phyloP scores from a whole-genome alignment of 1,140 invertebrate genomes.

The Drosophila fuyamai region DNA sequence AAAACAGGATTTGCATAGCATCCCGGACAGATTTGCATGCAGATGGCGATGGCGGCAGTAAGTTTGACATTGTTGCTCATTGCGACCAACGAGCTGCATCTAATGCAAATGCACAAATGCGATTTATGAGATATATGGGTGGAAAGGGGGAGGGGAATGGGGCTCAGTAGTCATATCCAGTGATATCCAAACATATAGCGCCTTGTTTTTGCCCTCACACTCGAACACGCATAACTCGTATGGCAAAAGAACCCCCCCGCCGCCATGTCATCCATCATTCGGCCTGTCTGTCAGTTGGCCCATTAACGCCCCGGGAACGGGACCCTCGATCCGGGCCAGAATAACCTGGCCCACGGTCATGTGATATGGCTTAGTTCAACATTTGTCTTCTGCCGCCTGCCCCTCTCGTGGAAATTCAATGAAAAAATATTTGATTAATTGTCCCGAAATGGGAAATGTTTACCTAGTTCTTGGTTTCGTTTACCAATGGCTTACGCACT shows the following conservation, averaged over 20 bases:
- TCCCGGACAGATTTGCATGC: slow-evolving; percentile 64
- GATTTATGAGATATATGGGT: slow-evolving; percentile 61
- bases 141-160: neutral
- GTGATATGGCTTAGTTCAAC: slow-evolving; percentile 55
- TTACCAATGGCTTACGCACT: slow-evolving; percentile 37
- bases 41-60: slow-evolving; percentile 38
- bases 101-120: slow-evolving; percentile 82
- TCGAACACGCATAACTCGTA: slow-evolving; percentile 35
- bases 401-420: slow-evolving; percentile 53
- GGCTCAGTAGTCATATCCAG: neutral
- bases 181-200: slow-evolving; percentile 27
- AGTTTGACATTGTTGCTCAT: slow-evolving; percentile 77
- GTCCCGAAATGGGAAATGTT: slow-evolving; percentile 70
- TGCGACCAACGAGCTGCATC: slow-evolving; percentile 68
- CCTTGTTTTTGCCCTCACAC: slow-evolving; percentile 42
- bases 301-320: slow-evolving; percentile 63
- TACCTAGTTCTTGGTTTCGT: slow-evolving; percentile 61
- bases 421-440: slow-evolving; percentile 79
- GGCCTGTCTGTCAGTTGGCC: slow-evolving; percentile 68
- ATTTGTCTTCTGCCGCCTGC: slow-evolving; percentile 37
- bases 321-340: slow-evolving; percentile 6
- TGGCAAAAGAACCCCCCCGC: neutral
- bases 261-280: slow-evolving; percentile 42
- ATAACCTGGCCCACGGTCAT: slow-evolving; percentile 37
- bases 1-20: slow-evolving; percentile 74